phyloP scores from a whole-genome alignment of 1,140 invertebrate species.

The Streblospio benedicti region DNA sequence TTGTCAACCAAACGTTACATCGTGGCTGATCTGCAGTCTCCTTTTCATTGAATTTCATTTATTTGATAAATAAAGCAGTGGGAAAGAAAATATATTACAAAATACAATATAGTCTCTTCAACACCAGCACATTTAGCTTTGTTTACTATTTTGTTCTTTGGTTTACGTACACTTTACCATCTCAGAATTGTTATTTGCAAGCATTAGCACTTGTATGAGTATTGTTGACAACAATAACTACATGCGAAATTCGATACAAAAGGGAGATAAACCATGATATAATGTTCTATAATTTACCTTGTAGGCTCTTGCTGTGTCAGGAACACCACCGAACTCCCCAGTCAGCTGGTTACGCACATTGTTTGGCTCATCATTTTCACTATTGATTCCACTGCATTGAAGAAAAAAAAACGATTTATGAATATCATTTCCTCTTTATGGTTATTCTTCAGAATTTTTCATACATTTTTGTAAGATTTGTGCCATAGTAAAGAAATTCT shows the following conservation, averaged over 20 bases:
- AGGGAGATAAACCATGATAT: background rate
- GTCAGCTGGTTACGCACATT: conserved; percentile 81
- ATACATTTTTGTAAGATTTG: too few species aligned
- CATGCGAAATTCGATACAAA: too few species aligned
- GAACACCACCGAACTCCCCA: conserved; percentile 79
- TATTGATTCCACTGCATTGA: conserved; percentile 77
- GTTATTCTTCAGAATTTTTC: background rate
- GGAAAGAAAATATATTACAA: too few species aligned
- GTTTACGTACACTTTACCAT: background rate
- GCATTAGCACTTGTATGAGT: background rate
- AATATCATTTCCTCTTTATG: background rate
- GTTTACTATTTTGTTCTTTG: conserved; percentile 8
- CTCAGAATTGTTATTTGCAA: background rate
- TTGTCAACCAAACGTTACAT: too few species aligned
- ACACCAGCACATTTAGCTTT: too few species aligned
- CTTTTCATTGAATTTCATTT: too few species aligned
- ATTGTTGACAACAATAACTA: too few species aligned
- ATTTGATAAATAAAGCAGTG: too few species aligned
- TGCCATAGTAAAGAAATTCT: too few species aligned
- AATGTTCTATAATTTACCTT: conserved; percentile 70
- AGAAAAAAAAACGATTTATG: conserved; percentile 8
- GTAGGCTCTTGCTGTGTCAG: conserved; percentile 88
- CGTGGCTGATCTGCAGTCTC: too few species aligned
- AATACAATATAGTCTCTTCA: too few species aligned
- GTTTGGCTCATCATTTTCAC: conserved; percentile 93